Base-by-base conservation (phyloP, 2,113 vertebrate species). In the Callopanchax toddi region DNA sequence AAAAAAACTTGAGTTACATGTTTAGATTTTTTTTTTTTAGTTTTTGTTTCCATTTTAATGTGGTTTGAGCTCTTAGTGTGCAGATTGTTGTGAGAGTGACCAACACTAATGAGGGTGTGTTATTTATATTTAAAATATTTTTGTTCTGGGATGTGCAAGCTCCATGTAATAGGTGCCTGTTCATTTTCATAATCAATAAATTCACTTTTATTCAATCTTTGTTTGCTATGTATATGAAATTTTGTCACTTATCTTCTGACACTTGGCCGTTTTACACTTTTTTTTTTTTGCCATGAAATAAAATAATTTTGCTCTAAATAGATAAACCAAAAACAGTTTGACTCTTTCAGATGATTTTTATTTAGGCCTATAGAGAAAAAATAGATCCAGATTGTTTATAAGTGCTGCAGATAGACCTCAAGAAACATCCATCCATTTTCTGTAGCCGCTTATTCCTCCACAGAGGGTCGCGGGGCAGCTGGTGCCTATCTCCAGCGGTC, bases 111-210 rank as follows among this genome's bases (percentile, higher is more conserved):
- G 83, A 83, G 83, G 62, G 83, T 86, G 82, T 88, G 78, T 78
- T 89, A 89, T 88, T 92, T 88, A 89, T 84, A 81, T 87, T 85
- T 84, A 61, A 86, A 68, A 68, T 37, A 11, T 23, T 70, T 76
- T 71, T 87, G 67, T 91, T 89, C 76, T 88, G 86, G 85, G 89
- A 90, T 90, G 89, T 93, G 79, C 83, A 89, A 90, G 89, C 84
- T 89, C 89, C 86, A 86, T 92, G 84, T 91, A 85, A 90, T 79
- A 87, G 91, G 87, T 91, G 89, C 90, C 91, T 92, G 90, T 91
- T 89, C 83, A 91, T 91, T 91, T 90, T 89, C 88, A 90, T 87
- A 90, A 92, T 88, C 85, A 82, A 89, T 78, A 87, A 71, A 86
- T 86, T 89, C 76, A 88, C 84, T 87, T 90, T 89, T 89, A 86